Evolutionary conservation across 2,888 invertebrate genomes (phyloP).

Genomic region (Branchellion lobata): DNA sequence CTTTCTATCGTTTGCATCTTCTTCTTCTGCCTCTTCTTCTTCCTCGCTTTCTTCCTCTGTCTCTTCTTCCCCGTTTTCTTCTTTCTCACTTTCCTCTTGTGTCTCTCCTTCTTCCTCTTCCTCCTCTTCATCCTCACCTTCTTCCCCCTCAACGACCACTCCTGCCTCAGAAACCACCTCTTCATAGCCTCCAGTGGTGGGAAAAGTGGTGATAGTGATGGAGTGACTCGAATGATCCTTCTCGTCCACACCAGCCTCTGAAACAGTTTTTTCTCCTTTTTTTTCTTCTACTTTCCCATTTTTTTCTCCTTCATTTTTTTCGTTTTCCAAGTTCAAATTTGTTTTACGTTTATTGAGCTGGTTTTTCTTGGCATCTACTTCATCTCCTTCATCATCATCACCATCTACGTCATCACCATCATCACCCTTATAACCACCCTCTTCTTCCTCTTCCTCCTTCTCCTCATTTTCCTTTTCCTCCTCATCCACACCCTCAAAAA

Average conservation of each 20-base stretch:
- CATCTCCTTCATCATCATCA: slow-evolving; percentile 5
- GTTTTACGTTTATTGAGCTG: no score
- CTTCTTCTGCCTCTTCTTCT: no score
- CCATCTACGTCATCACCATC: slow-evolving; percentile 8
- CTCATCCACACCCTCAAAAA: neutral
- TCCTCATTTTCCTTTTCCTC: neutral
- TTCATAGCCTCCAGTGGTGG: slow-evolving; percentile 17
- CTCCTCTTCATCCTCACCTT: no score
- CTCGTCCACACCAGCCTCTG: neutral
- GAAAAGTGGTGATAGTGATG: neutral
- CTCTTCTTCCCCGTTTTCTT: no score
- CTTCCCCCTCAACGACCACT: no score
- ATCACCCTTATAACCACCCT: neutral
- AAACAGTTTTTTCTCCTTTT: neutral
- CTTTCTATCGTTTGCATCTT: no score
- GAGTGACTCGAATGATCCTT: neutral
- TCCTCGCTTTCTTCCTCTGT: no score
- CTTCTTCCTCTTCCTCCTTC: neutral
- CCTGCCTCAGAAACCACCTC: no score
- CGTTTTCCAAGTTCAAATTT: neutral
- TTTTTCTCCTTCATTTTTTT: neutral
- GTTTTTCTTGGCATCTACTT: neutral
- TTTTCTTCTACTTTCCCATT: neutral
- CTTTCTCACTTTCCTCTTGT: no score
- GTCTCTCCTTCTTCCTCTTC: no score